A percentile compares a stretch with the other conserved stretches of the same genome.
Evolutionary conservation across 2,797 vertebrate genomes (phyloP).

Genomic region (Micromesistius poutassou): DNA sequence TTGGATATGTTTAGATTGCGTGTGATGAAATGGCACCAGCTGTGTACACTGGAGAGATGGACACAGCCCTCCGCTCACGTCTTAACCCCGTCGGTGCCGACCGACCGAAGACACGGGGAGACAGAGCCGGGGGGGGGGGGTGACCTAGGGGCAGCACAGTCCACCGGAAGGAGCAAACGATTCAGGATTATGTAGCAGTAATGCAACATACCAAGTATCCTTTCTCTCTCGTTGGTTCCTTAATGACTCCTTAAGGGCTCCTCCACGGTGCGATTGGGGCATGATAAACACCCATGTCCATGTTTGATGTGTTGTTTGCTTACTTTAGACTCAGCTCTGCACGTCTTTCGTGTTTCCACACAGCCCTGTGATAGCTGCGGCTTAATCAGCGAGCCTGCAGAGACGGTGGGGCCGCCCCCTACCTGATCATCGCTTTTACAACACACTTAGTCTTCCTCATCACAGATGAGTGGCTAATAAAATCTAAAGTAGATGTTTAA

Average conservation of each 20-base stretch:
- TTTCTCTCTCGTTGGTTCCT: not conserved
- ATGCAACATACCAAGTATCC: not conserved
- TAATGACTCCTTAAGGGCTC: not conserved
- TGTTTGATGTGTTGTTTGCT: not conserved
- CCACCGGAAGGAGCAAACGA: not conserved
- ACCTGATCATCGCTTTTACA: slow-evolving; percentile 36
- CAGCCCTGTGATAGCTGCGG: slow-evolving; percentile 47
- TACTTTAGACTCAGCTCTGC: not conserved
- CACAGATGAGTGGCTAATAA: slow-evolving; percentile 21
- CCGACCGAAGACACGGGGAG: slow-evolving; percentile 36
- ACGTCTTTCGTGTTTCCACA: slow-evolving; percentile 47
- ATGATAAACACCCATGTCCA: not conserved
- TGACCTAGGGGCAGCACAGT: not conserved
- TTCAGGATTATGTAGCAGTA: not conserved
- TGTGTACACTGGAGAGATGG: slow-evolving; percentile 75
- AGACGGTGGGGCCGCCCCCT: slow-evolving; percentile 15
- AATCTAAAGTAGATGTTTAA: slow-evolving; percentile 30
- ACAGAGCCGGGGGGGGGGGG: slow-evolving; percentile 37
- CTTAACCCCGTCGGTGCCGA: slow-evolving; percentile 70
- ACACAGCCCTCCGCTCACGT: slow-evolving; percentile 52
- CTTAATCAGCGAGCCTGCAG: slow-evolving; percentile 27
- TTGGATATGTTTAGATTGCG: slow-evolving; percentile 76
- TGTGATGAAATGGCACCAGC: slow-evolving; percentile 80
- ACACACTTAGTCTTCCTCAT: slow-evolving; percentile 26
- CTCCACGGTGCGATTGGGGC: not conserved